Conservation (phyloP, 2,113 vertebrate species). For the Cercocebus atys region DNA sequence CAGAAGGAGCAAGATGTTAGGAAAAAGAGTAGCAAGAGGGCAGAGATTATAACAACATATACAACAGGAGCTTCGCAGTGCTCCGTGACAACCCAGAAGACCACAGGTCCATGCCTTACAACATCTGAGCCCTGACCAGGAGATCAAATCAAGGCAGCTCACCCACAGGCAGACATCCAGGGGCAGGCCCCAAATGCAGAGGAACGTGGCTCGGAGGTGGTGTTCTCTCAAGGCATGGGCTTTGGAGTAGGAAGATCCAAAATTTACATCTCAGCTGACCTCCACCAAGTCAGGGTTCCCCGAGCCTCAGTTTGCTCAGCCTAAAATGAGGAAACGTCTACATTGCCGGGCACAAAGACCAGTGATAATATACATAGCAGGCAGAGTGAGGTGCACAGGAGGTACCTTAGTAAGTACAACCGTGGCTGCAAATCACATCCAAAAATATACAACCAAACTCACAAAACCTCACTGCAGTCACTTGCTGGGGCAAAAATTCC, state of each 20-base stretch:
- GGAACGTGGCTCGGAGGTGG: accelerated
- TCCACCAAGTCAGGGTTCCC: not conserved
- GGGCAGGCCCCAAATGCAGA: accelerated
- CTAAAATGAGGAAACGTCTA: not conserved
- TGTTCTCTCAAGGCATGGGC: not conserved
- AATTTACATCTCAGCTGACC: not conserved
- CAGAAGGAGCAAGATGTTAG: not conserved
- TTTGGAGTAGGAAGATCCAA: not conserved
- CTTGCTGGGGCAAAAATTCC: not conserved
- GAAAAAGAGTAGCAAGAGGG: not conserved
- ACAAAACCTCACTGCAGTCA: not conserved
- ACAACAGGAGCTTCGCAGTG: not conserved
- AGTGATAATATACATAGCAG: not conserved
- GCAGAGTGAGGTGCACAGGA: not conserved
- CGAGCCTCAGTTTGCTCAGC: not conserved
- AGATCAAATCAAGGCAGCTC: not conserved
- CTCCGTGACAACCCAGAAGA: not conserved
- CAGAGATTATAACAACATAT: not conserved
- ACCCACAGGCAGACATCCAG: not conserved
- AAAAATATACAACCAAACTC: not conserved
- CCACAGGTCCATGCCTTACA: accelerated
- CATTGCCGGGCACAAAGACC: not conserved
- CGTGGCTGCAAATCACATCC: not conserved
- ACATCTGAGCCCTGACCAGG: not conserved
- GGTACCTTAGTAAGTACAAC: not conserved